Evolutionary conservation across 1,140 invertebrate genomes (phyloP).

Genomic region (Arion vulgaris): DNA sequence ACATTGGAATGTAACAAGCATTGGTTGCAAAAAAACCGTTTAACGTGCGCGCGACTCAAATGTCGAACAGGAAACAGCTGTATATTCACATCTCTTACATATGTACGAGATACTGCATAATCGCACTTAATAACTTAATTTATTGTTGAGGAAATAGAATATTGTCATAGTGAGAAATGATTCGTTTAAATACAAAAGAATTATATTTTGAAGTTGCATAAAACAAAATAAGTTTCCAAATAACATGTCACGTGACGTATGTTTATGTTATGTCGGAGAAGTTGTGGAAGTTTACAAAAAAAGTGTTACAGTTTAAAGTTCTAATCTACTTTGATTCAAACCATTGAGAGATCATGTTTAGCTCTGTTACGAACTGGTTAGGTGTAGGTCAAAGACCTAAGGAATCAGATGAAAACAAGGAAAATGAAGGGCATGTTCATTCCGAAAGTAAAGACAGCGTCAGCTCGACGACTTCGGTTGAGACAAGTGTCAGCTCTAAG

Average conservation of each 20-base stretch:
- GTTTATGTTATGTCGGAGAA: conserved; percentile 46
- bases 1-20: no score
- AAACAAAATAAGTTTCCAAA: neutral
- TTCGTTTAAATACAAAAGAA: no score
- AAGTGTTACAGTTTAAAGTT: neutral
- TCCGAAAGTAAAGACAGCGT: conserved; percentile 45
- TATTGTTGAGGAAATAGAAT: no score
- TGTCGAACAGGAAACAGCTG: neutral
- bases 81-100: neutral
- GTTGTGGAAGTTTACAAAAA: neutral
- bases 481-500: conserved; percentile 42
- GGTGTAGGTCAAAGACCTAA: conserved; percentile 57
- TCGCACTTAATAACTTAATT: neutral
- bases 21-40: no score
- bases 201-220: neutral
- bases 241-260: conserved; percentile 48
- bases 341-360: conserved; percentile 58
- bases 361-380: conserved; percentile 65
- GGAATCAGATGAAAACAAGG: conserved; percentile 50
- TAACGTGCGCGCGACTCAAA: no score
- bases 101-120: neutral
- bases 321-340: neutral
- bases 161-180: no score
- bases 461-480: conserved; percentile 43
- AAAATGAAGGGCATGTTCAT: conserved; percentile 43